Percentiles rank a stretch among this genome's conserved stretches.
Conservation (phyloP, 2,888 invertebrate species). For the Meloe dianella region DNA sequence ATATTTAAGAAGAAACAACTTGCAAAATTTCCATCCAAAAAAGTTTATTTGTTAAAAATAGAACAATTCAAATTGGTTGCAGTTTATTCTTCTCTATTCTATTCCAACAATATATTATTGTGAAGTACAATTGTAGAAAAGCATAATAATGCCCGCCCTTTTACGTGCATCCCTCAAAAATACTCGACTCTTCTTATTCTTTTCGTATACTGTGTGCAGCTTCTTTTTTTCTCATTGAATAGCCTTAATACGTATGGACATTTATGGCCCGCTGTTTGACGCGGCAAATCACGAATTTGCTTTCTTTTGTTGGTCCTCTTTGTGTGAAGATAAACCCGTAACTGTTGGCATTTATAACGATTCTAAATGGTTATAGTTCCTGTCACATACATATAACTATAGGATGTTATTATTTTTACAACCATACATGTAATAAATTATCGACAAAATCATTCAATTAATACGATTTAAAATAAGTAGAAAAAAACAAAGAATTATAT, state of each 20-base stretch:
- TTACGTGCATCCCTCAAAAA: constrained; percentile 22
- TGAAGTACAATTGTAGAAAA: constrained; percentile 22
- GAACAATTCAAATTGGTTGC: constrained; percentile 29
- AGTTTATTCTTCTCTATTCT: constrained; percentile 23
- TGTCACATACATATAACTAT: constrained; percentile 43
- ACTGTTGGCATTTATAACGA: constrained; percentile 55
- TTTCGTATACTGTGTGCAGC: constrained; percentile 24
- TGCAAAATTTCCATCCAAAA: not conserved
- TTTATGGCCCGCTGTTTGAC: constrained; percentile 54
- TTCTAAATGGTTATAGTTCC: constrained; percentile 53
- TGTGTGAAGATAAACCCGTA: constrained; percentile 53
- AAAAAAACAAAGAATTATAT: not conserved
- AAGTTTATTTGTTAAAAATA: too few species aligned
- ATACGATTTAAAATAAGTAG: not conserved
- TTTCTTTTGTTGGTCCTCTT: constrained; percentile 50
- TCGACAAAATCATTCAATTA: constrained; percentile 14
- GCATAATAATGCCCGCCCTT: constrained; percentile 14
- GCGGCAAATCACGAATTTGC: constrained; percentile 57
- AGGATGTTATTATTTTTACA: constrained; percentile 36
- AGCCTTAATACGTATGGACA: constrained; percentile 53
- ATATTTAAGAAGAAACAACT: not conserved
- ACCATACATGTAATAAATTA: constrained; percentile 38
- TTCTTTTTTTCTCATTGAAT: constrained; percentile 29
- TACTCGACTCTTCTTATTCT: constrained; percentile 10
- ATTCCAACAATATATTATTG: constrained; percentile 21